Conservation (phyloP, 2,888 invertebrate genomes). For the Drosophila neonasuta region DNA sequence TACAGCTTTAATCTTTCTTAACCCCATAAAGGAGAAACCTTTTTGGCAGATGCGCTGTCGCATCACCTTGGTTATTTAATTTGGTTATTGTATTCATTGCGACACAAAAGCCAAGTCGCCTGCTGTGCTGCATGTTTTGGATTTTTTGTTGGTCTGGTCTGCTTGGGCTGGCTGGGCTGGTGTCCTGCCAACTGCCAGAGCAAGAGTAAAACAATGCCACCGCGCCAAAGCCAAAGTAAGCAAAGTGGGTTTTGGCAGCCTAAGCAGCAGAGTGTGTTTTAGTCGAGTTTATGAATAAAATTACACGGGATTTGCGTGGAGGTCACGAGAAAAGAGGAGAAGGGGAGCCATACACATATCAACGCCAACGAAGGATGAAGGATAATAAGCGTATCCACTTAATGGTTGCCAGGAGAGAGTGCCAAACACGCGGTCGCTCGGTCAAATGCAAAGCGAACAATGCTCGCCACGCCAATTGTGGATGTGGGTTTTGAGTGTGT, state of each 20-base stretch:
- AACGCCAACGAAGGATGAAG: slow-evolving; percentile 71
- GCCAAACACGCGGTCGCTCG: slow-evolving; percentile 75
- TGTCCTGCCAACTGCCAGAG: slow-evolving; percentile 70
- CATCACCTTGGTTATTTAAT: slow-evolving; percentile 79
- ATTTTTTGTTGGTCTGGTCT: slow-evolving; percentile 17
- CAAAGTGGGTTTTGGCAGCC: slow-evolving; percentile 17
- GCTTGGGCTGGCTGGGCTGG: slow-evolving; percentile 31
- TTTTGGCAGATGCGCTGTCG: slow-evolving; percentile 30
- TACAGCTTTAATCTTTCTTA: slow-evolving; percentile 26
- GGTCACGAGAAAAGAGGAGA: not conserved
- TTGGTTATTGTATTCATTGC: slow-evolving; percentile 82
- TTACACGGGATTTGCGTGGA: slow-evolving; percentile 50
- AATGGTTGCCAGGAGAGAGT: slow-evolving; percentile 75
- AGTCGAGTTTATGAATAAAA: slow-evolving; percentile 74
- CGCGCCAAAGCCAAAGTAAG: not conserved
- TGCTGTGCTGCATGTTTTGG: slow-evolving; percentile 49
- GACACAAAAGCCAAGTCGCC: slow-evolving; percentile 76
- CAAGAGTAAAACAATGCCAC: slow-evolving; percentile 40
- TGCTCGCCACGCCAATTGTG: slow-evolving; percentile 10
- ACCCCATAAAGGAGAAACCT: slow-evolving; percentile 27
- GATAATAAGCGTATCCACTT: slow-evolving; percentile 78
- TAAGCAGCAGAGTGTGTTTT: slow-evolving; percentile 55
- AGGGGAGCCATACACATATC: slow-evolving; percentile 53
- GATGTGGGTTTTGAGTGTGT: not conserved
- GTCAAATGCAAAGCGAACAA: slow-evolving; percentile 68